Evolutionary conservation across 2,888 invertebrate genomes (phyloP).

Genomic region (Ametastegia equiseti): DNA sequence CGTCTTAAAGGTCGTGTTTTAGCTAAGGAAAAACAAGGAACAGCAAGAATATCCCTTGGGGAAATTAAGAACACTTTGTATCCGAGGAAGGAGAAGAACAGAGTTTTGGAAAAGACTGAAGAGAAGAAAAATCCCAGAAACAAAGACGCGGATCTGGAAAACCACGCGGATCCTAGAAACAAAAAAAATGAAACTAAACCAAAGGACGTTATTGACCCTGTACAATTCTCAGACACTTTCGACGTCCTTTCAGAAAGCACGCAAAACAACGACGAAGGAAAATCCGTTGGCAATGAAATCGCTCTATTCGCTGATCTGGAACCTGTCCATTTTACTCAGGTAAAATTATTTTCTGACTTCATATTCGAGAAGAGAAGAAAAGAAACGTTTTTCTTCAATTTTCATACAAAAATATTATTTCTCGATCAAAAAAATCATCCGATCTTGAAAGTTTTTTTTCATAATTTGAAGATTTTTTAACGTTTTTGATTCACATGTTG

Average conservation of each 20-base stretch:
- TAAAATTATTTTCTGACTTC: conserved; percentile 45
- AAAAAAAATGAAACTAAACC: neutral
- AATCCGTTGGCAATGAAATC: conserved; percentile 50
- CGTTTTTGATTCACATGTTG: no score
- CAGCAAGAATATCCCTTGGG: conserved; percentile 56
- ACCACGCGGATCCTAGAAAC: conserved; percentile 13
- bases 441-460: no score
- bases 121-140: neutral
- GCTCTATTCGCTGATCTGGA: conserved; percentile 66
- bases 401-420: neutral
- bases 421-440: no score
- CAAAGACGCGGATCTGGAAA: neutral
- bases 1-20: neutral
- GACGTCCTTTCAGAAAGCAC: conserved; percentile 58
- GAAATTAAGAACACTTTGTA: conserved; percentile 58
- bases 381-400: neutral
- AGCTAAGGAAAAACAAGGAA: neutral
- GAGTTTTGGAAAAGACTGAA: conserved; percentile 24
- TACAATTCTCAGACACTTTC: conserved; percentile 66
- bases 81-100: conserved; percentile 18
- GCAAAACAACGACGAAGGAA: conserved; percentile 43
- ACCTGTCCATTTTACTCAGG: conserved; percentile 66
- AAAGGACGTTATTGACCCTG: conserved; percentile 50
- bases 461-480: no score
- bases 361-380: neutral